Conservation (phyloP, 2,797 vertebrate species). For the Pangasius sanitwongsei region DNA sequence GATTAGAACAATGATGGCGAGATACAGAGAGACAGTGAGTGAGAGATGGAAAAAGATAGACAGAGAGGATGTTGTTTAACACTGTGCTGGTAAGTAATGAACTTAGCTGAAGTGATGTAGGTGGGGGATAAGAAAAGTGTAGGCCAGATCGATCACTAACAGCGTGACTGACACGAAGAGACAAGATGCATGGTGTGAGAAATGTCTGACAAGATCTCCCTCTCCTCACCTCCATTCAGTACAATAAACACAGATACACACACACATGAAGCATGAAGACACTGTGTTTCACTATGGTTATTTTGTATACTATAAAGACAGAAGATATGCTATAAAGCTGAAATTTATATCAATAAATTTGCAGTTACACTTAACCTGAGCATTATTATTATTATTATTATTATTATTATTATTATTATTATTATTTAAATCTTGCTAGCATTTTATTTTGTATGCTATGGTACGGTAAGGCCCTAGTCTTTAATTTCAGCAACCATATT, state of each 20-base stretch:
- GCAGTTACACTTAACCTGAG: background rate
- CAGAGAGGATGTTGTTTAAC: conserved; percentile 26
- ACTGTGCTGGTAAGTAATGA: conserved; percentile 38
- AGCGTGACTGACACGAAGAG: conserved; percentile 21
- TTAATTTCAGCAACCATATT: background rate
- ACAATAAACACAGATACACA: conserved; percentile 7
- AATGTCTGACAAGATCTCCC: conserved; percentile 21
- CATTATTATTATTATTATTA: conserved; percentile 1
- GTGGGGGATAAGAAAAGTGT: conserved; percentile 22
- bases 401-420: conserved; percentile 1
- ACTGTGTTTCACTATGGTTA: background rate
- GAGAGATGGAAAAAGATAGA: conserved; percentile 14
- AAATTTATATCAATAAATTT: background rate
- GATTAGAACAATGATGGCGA: conserved; percentile 52
- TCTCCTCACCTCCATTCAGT: background rate
- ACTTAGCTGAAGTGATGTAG: conserved; percentile 51
- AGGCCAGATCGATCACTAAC: conserved; percentile 29
- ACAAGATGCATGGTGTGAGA: conserved; percentile 23
- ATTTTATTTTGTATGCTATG: too few species aligned
- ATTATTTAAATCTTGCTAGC: background rate
- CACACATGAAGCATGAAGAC: background rate
- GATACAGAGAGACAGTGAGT: conserved; percentile 22
- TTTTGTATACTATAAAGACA: background rate
- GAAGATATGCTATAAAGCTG: background rate
- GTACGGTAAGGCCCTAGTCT: background rate